A percentile compares a stretch with the other conserved stretches of the same genome.
Conservation (phyloP, 92 coral and sea anemone genomes). For the Epizoanthus scotinus region DNA sequence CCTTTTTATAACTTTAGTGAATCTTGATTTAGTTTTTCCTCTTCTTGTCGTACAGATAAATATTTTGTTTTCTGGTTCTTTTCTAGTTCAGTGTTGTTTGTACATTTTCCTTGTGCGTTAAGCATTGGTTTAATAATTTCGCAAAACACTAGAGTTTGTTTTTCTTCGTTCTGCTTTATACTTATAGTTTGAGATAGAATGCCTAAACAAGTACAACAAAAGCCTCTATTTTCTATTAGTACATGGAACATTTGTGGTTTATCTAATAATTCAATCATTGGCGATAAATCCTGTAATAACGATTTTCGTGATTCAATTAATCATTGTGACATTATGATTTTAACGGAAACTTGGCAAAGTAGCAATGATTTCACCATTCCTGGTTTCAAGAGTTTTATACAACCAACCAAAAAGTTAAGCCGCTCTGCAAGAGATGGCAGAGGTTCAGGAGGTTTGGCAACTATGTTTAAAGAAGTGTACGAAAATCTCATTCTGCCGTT, state of each 20-base stretch:
- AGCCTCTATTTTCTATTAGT: conserved; percentile 14
- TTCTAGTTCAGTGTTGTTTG: too few species aligned
- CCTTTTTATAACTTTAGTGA: too few species aligned
- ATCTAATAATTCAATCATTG: conserved; percentile 2
- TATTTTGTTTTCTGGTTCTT: too few species aligned
- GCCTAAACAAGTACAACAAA: background rate
- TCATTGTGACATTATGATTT: conserved; percentile 14
- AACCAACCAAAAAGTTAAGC: conserved; percentile 15
- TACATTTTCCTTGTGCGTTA: too few species aligned
- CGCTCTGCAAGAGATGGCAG: background rate
- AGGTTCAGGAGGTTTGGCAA: conserved; percentile 12
- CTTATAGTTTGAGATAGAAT: background rate
- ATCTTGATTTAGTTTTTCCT: too few species aligned
- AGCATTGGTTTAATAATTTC: too few species aligned
- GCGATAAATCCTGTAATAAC: conserved; percentile 8
- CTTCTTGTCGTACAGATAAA: too few species aligned
- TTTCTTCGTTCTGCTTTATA: background rate
- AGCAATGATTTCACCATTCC: conserved; percentile 22
- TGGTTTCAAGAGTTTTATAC: conserved; percentile 11
- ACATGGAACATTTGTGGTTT: conserved; percentile 25
- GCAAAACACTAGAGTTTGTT: too few species aligned
- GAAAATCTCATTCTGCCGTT: background rate
- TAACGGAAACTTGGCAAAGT: conserved; percentile 26
- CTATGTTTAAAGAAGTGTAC: conserved; percentile 1
- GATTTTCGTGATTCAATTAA: conserved; percentile 16